Conservation (phyloP, 2,888 invertebrate genomes). For the Lithophane leautieri region DNA sequence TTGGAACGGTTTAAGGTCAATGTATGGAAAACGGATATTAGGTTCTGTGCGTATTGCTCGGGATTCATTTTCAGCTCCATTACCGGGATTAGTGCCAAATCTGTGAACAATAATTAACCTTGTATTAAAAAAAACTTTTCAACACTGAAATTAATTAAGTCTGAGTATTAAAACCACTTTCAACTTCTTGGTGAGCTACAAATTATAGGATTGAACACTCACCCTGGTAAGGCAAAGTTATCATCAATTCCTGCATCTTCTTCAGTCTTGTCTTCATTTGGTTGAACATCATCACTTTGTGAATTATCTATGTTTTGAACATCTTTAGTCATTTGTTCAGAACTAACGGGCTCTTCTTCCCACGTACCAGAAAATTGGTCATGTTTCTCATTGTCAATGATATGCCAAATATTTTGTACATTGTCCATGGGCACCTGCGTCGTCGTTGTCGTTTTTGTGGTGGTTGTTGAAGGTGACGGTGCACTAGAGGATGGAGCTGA, state of each 20-base stretch:
- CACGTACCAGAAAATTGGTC: slow-evolving; percentile 79
- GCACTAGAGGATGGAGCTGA: slow-evolving; percentile 66
- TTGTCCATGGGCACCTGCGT: slow-evolving; percentile 68
- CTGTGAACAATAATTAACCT: slow-evolving; percentile 72
- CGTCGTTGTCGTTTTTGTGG: slow-evolving; percentile 75
- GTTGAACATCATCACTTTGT: slow-evolving; percentile 43
- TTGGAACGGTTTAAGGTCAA: slow-evolving; percentile 86
- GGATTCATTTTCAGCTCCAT: slow-evolving; percentile 87
- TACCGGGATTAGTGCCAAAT: slow-evolving; percentile 83
- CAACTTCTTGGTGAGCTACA: not conserved
- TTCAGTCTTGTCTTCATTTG: slow-evolving; percentile 52
- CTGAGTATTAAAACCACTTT: not conserved
- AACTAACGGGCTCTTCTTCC: slow-evolving; percentile 78
- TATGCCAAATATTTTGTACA: slow-evolving; percentile 87
- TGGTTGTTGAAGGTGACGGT: slow-evolving; percentile 73
- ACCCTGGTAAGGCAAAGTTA: slow-evolving; percentile 87
- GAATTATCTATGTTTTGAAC: slow-evolving; percentile 49
- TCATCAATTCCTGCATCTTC: slow-evolving; percentile 72
- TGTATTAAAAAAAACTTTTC: not conserved
- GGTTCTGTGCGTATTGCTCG: slow-evolving; percentile 86
- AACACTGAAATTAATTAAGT: not conserved
- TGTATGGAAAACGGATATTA: slow-evolving; percentile 84
- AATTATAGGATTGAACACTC: slow-evolving; percentile 55
- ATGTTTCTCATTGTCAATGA: slow-evolving; percentile 85
- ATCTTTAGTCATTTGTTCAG: slow-evolving; percentile 63